phyloP scores from a whole-genome alignment of 2,797 vertebrate species.

The Hylomyscus alleni region DNA sequence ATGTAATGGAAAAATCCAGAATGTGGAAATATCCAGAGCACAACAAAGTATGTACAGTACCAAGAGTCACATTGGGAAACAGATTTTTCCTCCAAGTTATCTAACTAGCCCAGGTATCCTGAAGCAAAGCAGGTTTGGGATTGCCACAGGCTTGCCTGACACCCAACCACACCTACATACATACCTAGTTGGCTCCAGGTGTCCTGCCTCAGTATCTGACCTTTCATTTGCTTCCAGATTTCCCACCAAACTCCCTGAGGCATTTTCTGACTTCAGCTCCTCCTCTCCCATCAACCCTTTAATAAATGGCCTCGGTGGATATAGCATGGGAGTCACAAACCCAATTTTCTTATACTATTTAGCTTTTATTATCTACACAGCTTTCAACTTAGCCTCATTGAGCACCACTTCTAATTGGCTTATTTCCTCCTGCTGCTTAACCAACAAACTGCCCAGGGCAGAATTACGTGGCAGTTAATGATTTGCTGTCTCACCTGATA shows the following conservation, averaged over 20 bases:
- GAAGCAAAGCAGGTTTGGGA: neutral
- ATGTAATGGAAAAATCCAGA: slow-evolving; percentile 53
- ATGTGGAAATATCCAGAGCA: slow-evolving; percentile 44
- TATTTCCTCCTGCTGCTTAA: slow-evolving; percentile 64
- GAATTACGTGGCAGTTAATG: slow-evolving; percentile 53
- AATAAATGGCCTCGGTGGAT: slow-evolving; percentile 66
- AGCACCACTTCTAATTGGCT: slow-evolving; percentile 41
- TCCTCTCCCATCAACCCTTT: neutral
- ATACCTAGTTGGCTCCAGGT: neutral
- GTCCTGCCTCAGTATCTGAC: neutral
- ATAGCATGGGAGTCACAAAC: slow-evolving; percentile 71
- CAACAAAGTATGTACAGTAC: neutral
- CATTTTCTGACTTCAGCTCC: slow-evolving; percentile 19
- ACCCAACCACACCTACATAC: neutral
- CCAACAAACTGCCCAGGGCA: slow-evolving; percentile 48
- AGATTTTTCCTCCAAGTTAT: slow-evolving; percentile 45
- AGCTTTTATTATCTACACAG: slow-evolving; percentile 63
- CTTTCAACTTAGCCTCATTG: slow-evolving; percentile 67
- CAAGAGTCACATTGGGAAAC: slow-evolving; percentile 48
- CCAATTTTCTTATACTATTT: slow-evolving; percentile 68
- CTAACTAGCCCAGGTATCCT: neutral
- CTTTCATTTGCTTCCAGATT: slow-evolving; percentile 33
- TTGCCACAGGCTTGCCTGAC: neutral
- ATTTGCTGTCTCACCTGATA: neutral
- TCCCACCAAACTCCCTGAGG: slow-evolving; percentile 57